Base-by-base conservation (phyloP, 1,140 invertebrate genomes). In the Meloidogyne floridensis region DNA sequence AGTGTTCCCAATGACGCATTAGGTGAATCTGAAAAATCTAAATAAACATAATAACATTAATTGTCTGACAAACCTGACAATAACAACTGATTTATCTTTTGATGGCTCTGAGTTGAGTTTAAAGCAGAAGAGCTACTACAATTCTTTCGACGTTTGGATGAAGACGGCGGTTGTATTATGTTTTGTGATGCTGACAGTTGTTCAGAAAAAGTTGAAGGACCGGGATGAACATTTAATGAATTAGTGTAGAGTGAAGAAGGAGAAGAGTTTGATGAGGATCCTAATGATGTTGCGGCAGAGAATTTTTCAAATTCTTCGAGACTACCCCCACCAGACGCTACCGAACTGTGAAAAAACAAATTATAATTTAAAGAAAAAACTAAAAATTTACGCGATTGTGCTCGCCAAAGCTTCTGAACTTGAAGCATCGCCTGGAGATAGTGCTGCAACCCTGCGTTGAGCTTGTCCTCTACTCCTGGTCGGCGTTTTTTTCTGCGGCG, bases 331-430 rank as follows among this genome's bases (percentile, higher is more conserved):
- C 77, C 77, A 5, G 77, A 79, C 20, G 77, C 77, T 15, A 79
- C 77, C 53, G 77, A 79, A 72, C 77, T 79, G 32, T 4, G 72
- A 8, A 78, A 43, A 78, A 8, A 11, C 32, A n/a, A 74, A 32
- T 74, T 74, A 8, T 71, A 74, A 54, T 5, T 54, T 54, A 74
- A 74, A 15, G 6, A 18, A 18, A 51, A 13, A 15, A 18, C 6
- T 11, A 6, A n/a, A 54, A 54, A 65, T 72, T 71, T 79, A 79
- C 77, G 77, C 77, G 65, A 79, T 79, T 72, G 77, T 79, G 59
- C 77, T 79, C 51, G 77, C 77, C 18, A 79, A 71, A 20, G 77
- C 65, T 47, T 79, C 77, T 2, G 77, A 65, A 65, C 59, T 72
- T 3, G 77, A 79, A 0, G 75, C 56, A 42, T 32, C 51, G 9